phyloP scores from a whole-genome alignment of 2,113 vertebrate genomes.

The Crotalus helleri region DNA sequence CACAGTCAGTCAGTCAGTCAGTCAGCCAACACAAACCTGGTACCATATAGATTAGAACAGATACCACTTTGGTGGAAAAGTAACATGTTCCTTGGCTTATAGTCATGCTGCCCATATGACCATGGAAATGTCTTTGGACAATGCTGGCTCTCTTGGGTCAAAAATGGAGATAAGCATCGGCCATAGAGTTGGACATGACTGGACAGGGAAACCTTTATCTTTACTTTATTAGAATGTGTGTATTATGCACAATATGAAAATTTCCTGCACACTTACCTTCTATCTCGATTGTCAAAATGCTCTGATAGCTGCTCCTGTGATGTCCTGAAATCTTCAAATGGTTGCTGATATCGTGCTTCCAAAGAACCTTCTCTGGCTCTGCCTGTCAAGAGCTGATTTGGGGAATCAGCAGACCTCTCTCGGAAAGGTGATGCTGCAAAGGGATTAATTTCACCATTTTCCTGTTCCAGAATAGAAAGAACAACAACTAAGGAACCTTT shows the following conservation, averaged over 20 bases:
- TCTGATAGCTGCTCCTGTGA: conserved; percentile 88
- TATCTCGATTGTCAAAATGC: conserved; percentile 84
- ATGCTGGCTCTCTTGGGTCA: neutral
- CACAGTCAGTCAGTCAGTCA: neutral
- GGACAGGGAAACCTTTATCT: neutral
- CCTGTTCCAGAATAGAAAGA: conserved; percentile 67
- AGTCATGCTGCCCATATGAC: neutral
- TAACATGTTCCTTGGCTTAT: neutral
- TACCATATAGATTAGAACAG: neutral
- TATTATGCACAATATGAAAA: neutral
- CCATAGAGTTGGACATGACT: neutral
- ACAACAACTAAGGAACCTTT: neutral
- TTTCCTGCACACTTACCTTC: conserved; percentile 70
- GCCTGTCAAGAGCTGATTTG: conserved; percentile 75
- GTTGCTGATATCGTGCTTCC: conserved; percentile 89
- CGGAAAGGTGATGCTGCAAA: conserved; percentile 73
- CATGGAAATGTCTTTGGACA: neutral
- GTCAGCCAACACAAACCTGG: neutral
- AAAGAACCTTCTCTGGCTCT: conserved; percentile 85
- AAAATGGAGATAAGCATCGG: neutral
- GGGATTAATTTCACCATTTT: conserved; percentile 83
- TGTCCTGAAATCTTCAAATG: conserved; percentile 87
- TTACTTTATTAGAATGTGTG: neutral
- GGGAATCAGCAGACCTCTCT: conserved; percentile 79
- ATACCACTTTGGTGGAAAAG: neutral